Base-by-base conservation (phyloP, 2,113 vertebrate genomes). In the Sebastes schlegelii region DNA sequence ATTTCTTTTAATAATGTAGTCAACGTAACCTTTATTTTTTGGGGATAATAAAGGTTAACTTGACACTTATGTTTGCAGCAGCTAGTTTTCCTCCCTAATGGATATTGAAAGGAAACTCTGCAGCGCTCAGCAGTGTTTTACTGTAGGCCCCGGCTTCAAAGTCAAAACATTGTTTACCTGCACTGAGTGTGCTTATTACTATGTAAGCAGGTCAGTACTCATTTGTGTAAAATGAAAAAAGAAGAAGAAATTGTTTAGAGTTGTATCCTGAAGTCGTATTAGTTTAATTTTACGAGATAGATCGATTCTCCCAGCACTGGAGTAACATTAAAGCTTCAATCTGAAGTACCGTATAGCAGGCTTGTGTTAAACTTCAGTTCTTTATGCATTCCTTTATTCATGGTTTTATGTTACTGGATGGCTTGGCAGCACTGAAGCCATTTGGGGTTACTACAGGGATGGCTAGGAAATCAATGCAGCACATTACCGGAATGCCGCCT, bases 171-270 rank as follows among this genome's bases (percentile, higher is more conserved):
- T 86, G 85, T 89, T 84, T 83, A 90, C 69, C 75, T 85, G 83
- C 73, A 63, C 60, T 62, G 26, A 61, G 40, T 34, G 9, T 26
- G 45, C 64, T 82, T 82, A 88, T 85, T 89, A 82, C 10, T 75
- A 79, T 87, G 84, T 79, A 87, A 86, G 69, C 58, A 82, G 90
- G 89, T 92, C 89, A 91, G 17, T 26, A 54, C 77, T 88, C 61
- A 74, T 84, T 84, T 92, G 67, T 71, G 65, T 77, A 57, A 84
- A 77, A 82, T 10, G 42, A 72, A 79, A 60, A 77, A 64, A 43
- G 8, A 60, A 19, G 9, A 78, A 40, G 5, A 65, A 49, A 69
- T 6, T 9, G 71, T 55, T 55, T 40, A 2, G 4, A 63, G 57
- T 46, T 57, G 43, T 42, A 72, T 68, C 52, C 55, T 68, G 8